Base-by-base conservation (phyloP, 2,113 vertebrate genomes). In the Podarcis raffonei region DNA sequence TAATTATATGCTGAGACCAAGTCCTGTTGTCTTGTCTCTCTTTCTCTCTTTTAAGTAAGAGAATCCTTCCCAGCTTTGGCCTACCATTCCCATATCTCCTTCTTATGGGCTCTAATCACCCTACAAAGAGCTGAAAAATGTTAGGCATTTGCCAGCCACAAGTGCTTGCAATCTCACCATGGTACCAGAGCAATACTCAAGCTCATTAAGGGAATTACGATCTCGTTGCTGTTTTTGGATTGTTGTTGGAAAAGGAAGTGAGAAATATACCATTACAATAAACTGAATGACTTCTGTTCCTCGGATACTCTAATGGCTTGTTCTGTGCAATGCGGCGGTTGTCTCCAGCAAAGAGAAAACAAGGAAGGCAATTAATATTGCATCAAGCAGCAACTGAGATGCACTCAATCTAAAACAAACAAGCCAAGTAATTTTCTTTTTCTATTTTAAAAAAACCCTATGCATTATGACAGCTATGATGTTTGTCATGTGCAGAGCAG, bases 151-250 rank as follows among this genome's bases (percentile, higher is more conserved):
- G 91, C 92, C 86, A 93, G 91, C 74, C 93, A 94, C 91, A 78
- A 76, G 39, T 78, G 83, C 88, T 89, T 27, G n/a, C 9, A 20
- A 89, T 69, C 5, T 6, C 77, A 87, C 87, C 85, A 74, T 92
- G 91, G 88, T 94, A 92, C 90, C 57, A 89, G 89, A 74, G 84
- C 91, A 92, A 94, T 93, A 92, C 94, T 93, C 85, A 79, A 93
- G 89, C 91, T 94, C 91, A 92, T 95, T 94, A 94, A 84, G 57
- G 42, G 88, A 89, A 91, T 93, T 91, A 89, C 18, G 91, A 68
- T 89, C 87, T 88, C 81, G 91, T 92, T 92, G 92, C 84, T 82
- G 90, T 81, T 84, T 95, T 90, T 82, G 78, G 84, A 84, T 92
- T 9, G 0, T 27, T 35, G 15, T 2, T 27, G 32, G 32, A 30